phyloP scores from a whole-genome alignment of 2,888 invertebrate genomes.

The Clanis bilineata region DNA sequence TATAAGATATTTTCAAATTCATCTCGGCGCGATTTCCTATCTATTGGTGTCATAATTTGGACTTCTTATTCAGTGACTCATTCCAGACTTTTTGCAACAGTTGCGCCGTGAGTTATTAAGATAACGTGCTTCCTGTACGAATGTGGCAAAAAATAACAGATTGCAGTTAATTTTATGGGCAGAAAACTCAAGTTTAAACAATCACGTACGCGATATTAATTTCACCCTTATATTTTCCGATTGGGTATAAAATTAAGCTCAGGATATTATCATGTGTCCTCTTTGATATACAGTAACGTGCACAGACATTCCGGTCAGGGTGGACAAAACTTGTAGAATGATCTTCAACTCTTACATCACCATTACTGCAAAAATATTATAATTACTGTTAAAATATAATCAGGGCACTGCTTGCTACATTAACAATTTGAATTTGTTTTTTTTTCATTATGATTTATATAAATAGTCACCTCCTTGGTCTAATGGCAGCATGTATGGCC shows the following conservation, averaged over 20 bases:
- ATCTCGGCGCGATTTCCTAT: slow-evolving; percentile 61
- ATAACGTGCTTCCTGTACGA: slow-evolving; percentile 56
- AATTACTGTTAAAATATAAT: too few relatives aligned
- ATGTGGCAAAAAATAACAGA: slow-evolving; percentile 55
- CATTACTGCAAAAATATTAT: too few relatives aligned
- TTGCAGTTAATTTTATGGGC: slow-evolving; percentile 63
- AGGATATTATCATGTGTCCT: neutral
- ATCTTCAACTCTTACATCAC: too few relatives aligned
- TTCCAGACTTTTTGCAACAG: slow-evolving; percentile 42
- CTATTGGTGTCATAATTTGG: slow-evolving; percentile 50
- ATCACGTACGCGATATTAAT: slow-evolving; percentile 66
- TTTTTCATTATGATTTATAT: too few relatives aligned
- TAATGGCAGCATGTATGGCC: too few relatives aligned
- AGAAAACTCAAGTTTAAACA: slow-evolving; percentile 58
- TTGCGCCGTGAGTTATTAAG: slow-evolving; percentile 52
- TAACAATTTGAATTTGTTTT: too few relatives aligned
- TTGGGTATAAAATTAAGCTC: slow-evolving; percentile 43
- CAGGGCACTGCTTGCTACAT: too few relatives aligned
- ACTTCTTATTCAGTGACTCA: slow-evolving; percentile 43
- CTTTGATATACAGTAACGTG: neutral
- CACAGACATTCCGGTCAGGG: too few relatives aligned
- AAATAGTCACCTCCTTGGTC: too few relatives aligned
- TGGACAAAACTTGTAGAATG: too few relatives aligned
- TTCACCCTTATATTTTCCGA: slow-evolving; percentile 56
- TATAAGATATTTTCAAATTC: slow-evolving; percentile 65